Base-by-base conservation (phyloP, 1,140 invertebrate genomes). In the Maconellicoccus hirsutus region DNA sequence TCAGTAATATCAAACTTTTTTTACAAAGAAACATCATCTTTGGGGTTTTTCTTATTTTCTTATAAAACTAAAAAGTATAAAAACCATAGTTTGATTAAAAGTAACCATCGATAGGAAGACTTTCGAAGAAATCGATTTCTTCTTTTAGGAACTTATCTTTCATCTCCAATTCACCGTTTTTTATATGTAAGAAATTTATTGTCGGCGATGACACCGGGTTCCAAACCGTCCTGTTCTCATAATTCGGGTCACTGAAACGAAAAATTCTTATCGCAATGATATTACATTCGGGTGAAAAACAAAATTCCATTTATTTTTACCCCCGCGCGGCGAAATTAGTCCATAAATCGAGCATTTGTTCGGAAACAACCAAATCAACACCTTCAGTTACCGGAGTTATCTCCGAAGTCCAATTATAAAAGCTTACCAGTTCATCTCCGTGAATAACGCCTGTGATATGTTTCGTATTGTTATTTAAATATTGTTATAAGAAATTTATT, bases 401-500 rank as follows among this genome's bases (percentile, higher is more conserved):
- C 1, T 6, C 52, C 19, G 22, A 23, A 1, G 61, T 26, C 27
- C 52, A 33, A 7, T 72, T 70, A 63, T 73, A 75, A 19, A 74
- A 16, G 61, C 74, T 74, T 1, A n/a, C 70, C 14, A 74, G 14
- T 33, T 75, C 74, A 42, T 75, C 73, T 12, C 0, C 69, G 42
- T 74, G 74, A 14, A 33, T 23, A 16, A 72, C 70, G 33, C 74
- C 74, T 66, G 8, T 19, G 25, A 66, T 23, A 66, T 23, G n/a
- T 7, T 33, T 33, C 29, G n/a, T 33, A 33, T 33, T 3, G 12
- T 6, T 33, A 33, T 12, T 33, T 3, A 33, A 33, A 33, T 33
- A 33, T n/a, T n/a, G n/a, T n/a, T n/a, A n/a, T n/a, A n/a, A n/a
- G n/a, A n/a, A n/a, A n/a, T n/a, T n/a, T n/a, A n/a, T n/a, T n/a